Percentiles rank a stretch among this genome's conserved stretches.
phyloP scores from a whole-genome alignment of 1,140 invertebrate genomes.

The Neodiprion lecontei region DNA sequence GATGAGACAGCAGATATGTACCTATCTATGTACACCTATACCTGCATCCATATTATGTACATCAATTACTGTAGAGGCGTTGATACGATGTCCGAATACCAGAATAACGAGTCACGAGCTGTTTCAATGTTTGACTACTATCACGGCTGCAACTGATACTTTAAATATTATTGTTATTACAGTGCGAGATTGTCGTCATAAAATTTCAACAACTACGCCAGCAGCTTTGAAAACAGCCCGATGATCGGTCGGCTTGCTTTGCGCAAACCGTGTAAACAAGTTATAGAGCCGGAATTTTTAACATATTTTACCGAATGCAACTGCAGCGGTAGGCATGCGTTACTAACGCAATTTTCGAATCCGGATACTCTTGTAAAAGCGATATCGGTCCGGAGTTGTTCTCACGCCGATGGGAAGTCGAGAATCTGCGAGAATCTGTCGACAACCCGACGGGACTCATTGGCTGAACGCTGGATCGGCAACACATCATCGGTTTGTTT shows the following conservation, averaged over 20 bases:
- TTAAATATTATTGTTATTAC: neutral
- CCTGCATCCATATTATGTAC: too few relatives aligned
- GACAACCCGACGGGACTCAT: neutral
- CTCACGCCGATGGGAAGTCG: too few relatives aligned
- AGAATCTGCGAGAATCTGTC: neutral
- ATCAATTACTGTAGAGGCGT: neutral
- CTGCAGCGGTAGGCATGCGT: neutral
- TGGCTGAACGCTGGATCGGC: neutral
- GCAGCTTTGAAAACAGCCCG: too few relatives aligned
- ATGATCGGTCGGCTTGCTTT: too few relatives aligned
- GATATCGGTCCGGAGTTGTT: too few relatives aligned
- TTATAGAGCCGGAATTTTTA: too few relatives aligned
- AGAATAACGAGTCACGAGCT: slow-evolving; percentile 1
- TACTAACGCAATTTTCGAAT: neutral
- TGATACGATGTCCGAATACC: neutral
- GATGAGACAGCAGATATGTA: neutral
- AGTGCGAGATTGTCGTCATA: too few relatives aligned
- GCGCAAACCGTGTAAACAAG: too few relatives aligned
- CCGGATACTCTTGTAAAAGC: neutral
- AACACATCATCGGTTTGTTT: neutral
- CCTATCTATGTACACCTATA: too few relatives aligned
- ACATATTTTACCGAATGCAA: neutral
- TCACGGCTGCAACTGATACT: neutral
- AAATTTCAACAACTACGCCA: too few relatives aligned
- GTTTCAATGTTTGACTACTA: neutral